A percentile compares a stretch with the other conserved stretches of the same genome.
These are phyloP conservation scores for Sitodiplosis mosellana DNA, from an alignment of 1,140 invertebrate species.

Conservation along the genomic window DNA sequence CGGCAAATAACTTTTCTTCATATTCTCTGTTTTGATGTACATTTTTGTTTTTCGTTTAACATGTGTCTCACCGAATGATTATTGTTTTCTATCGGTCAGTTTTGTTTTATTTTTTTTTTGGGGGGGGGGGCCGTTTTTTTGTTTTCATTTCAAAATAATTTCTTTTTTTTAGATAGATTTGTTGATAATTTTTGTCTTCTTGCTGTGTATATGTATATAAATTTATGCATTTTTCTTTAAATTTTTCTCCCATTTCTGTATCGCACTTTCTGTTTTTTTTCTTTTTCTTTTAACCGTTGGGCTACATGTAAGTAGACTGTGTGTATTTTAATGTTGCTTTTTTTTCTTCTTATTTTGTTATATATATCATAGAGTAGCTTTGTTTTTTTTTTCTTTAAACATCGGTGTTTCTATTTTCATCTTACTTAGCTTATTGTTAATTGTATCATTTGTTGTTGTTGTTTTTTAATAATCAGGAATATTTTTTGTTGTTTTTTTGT, in stretches of 20 bases:
- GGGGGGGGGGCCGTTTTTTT: too few relatives aligned
- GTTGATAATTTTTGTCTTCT: too few relatives aligned
- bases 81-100: too few relatives aligned
- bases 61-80: too few relatives aligned
- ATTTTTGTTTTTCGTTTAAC: not conserved
- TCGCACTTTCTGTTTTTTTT: not conserved
- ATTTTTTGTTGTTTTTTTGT: not conserved
- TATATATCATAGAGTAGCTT: not conserved
- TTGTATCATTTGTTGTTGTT: not conserved
- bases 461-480: not conserved
- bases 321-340: not conserved
- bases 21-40: not conserved
- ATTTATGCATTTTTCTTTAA: not conserved
- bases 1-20: too few relatives aligned
- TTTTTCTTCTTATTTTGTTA: not conserved
- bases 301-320: too few relatives aligned
- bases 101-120: too few relatives aligned
- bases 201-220: too few relatives aligned
- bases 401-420: not conserved
- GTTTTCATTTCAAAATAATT: too few relatives aligned
- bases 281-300: not conserved
- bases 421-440: not conserved
- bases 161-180: too few relatives aligned
- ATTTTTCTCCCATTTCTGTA: not conserved
- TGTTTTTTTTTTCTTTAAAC: not conserved